Base-by-base conservation (phyloP, 2,113 vertebrate species). In the Oryzias melastigma region DNA sequence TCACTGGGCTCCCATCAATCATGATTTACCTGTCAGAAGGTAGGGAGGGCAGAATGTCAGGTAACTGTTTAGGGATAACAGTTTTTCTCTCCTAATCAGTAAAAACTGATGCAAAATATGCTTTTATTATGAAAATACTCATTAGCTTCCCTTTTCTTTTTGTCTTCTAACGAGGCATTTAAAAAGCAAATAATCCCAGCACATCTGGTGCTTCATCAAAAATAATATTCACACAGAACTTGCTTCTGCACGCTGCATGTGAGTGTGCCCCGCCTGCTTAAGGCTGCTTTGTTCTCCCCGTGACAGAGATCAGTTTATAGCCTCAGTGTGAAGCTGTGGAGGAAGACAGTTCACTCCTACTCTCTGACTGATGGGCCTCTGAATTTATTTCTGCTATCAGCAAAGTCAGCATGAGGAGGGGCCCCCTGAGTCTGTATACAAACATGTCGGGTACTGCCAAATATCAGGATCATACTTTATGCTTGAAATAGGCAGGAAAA, bases 361-460 rank as follows among this genome's bases (percentile, higher is more conserved):
- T 68, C 59, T 71, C 63, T 86, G 75, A 84, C 66, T 78, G 84
- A 82, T 80, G 72, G 68, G 74, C 52, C 58, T 68, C 62, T 62
- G 72, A 75, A 71, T 80, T 60, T 75, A 75, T 84, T 77, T 81
- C 58, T 68, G 78, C 68, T 76, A 68, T 75, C 60, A 82, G 75
- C 73, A 75, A 80, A 87, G 72, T 77, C 81, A 84, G 78, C 73
- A 68, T 62, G 72, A 73, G 64, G 73, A 65, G 71, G 73, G 72
- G 64, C 68, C 77, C 77, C 66, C 59, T 40, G 69, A 73, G 76
- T 67, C 64, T 62, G 59, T 57, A 58, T 49, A 68, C 78, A 73
- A 78, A 78, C 71, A 75, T 53, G 47, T 67, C 46, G 55, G 65
- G 72, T 76, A 65, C 72, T 63, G 12, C 57, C 35, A 35, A 12